phyloP scores from a whole-genome alignment of 2,113 vertebrate species.

The Propithecus coquereli region DNA sequence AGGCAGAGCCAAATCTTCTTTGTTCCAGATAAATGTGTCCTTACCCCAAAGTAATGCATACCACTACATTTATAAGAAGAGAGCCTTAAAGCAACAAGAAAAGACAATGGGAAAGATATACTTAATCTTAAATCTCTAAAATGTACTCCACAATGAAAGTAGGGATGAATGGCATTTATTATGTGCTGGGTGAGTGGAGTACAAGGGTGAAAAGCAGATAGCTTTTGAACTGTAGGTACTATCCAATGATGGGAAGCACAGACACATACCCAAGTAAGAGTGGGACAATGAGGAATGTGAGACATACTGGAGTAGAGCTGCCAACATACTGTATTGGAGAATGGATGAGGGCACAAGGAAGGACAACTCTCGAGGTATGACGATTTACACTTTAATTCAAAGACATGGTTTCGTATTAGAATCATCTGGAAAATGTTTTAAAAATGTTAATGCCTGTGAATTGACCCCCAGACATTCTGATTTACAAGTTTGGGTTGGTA shows the following conservation, averaged over 20 bases:
- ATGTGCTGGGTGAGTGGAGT: not conserved
- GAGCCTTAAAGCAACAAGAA: not conserved
- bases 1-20: not conserved
- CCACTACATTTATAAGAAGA: not conserved
- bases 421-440: not conserved
- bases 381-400: not conserved
- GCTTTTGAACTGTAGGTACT: not conserved
- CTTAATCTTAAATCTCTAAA: not conserved
- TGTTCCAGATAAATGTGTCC: not conserved
- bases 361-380: too few species aligned
- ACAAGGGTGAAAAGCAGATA: not conserved
- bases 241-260: not conserved
- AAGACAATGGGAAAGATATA: not conserved
- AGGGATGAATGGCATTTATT: not conserved
- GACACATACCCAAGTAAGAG: not conserved
- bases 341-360: not conserved
- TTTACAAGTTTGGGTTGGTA: not conserved
- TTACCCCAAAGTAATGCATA: not conserved
- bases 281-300: not conserved
- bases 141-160: not conserved
- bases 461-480: not conserved
- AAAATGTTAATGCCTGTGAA: not conserved
- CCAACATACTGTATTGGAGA: accelerated
- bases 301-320: not conserved
- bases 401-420: not conserved